phyloP scores from a whole-genome alignment of 2,888 invertebrate genomes.

The Trachelus iudaicus region DNA sequence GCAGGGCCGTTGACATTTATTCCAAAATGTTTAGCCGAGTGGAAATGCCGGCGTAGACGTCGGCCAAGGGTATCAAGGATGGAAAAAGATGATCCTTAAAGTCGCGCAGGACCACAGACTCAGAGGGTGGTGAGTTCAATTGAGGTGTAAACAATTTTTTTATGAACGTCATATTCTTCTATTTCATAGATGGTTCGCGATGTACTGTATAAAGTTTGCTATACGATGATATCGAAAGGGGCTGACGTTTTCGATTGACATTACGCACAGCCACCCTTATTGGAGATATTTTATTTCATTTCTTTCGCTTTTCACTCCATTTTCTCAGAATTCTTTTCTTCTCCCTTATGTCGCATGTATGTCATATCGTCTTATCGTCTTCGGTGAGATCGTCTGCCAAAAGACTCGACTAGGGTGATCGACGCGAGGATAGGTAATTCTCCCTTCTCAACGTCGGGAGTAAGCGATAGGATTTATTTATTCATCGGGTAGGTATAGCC shows the following conservation, averaged over 20 bases:
- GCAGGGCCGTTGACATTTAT: neutral
- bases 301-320: neutral
- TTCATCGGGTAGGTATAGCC: constrained; percentile 4
- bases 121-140: neutral
- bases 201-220: neutral
- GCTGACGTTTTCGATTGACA: neutral
- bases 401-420: neutral
- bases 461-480: constrained; percentile 11
- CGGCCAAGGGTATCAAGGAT: neutral
- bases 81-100: neutral
- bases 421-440: neutral
- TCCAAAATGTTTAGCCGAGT: neutral
- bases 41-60: neutral
- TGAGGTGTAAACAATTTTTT: neutral
- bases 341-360: neutral
- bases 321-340: neutral
- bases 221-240: neutral
- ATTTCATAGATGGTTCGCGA: neutral
- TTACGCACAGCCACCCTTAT: neutral
- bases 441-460: neutral
- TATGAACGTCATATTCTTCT: neutral
- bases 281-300: no score
- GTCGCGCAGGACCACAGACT: neutral
- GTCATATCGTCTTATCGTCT: neutral
- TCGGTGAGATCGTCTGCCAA: neutral